These are phyloP conservation scores for Protodeltote pygarga DNA, from an alignment of 2,888 invertebrate species.

Conservation along the genomic window DNA sequence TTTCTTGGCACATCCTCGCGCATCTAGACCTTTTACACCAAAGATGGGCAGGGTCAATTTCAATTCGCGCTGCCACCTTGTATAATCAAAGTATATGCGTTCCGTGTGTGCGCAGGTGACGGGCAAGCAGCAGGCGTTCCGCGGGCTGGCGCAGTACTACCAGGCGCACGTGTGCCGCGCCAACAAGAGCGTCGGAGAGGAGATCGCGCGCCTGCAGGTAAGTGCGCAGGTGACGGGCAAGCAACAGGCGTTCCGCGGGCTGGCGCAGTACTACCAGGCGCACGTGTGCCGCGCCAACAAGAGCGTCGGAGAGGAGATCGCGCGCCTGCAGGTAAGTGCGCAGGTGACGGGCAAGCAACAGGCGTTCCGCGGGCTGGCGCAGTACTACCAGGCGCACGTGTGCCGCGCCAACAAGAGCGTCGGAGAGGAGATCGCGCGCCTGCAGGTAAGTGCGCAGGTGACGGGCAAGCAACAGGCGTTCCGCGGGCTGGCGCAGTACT, in stretches of 20 bases:
- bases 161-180: constrained; percentile 94
- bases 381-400: constrained; percentile 95
- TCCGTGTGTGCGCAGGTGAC: constrained; percentile 84
- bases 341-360: constrained; percentile 86
- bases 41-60: too few species aligned
- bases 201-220: constrained; percentile 93
- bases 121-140: constrained; percentile 95
- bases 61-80: too few species aligned
- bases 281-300: constrained; percentile 92
- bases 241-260: constrained; percentile 38
- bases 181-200: constrained; percentile 94
- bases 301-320: constrained; percentile 96
- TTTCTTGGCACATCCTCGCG: too few species aligned
- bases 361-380: constrained; percentile 86
- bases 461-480: constrained; percentile 57
- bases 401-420: constrained; percentile 92
- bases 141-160: constrained; percentile 95
- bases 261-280: constrained; percentile 96
- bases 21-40: too few species aligned
- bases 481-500: constrained; percentile 91
- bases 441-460: constrained; percentile 89
- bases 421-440: constrained; percentile 96
- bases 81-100: too few species aligned
- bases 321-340: constrained; percentile 89
- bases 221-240: constrained; percentile 86